Evolutionary conservation across 2,888 invertebrate genomes (phyloP), one percentile per base, ranked within the genome.

Genomic region (Cistogaster globosa): DNA sequence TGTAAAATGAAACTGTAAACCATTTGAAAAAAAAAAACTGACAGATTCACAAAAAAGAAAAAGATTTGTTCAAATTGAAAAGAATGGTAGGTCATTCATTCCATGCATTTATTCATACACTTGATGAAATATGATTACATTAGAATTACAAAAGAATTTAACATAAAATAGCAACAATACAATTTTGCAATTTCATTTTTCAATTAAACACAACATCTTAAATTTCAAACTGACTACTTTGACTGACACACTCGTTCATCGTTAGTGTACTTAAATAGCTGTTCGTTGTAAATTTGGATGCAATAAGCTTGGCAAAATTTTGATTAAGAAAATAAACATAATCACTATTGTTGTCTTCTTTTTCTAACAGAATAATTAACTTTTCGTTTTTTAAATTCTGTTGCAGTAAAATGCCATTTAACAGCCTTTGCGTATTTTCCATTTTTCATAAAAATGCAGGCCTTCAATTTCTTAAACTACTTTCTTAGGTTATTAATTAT

Each of bases 111-210:
- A 65, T 74, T 79, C 68, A 79, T 53, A 57, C 67, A 80, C 76
- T 81, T 84, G 62, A 84, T 84, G 80, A 84, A 84, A 84, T 84
- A 84, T 84, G 84, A 84, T 84, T 84, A 77, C 76, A 84, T 76
- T 76, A 74, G 75, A 85, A 85, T 82, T 82, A 78, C 82, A 85
- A 85, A 82, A 85, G 82, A 79, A 82, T 77, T 74, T 26, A 67
- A 67, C 60, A 58, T 65, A 20, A 65, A 63, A 74, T 32, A 75
- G 48, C 65, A 68, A 42, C 22, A 60, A 62, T 55, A 63, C 32
- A 51, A 65, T 82, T 74, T 82, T 82, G 85, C 78, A 85, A 85
- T 85, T 81, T 68, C 3, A 57, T 74, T 78, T 74, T 84, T 84
- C 57, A 65, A 76, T 81, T 72, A 76, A 72, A 85, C 63, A 69